Conservation (phyloP, 2,113 vertebrate species). For the Orientallactaga bullata region DNA sequence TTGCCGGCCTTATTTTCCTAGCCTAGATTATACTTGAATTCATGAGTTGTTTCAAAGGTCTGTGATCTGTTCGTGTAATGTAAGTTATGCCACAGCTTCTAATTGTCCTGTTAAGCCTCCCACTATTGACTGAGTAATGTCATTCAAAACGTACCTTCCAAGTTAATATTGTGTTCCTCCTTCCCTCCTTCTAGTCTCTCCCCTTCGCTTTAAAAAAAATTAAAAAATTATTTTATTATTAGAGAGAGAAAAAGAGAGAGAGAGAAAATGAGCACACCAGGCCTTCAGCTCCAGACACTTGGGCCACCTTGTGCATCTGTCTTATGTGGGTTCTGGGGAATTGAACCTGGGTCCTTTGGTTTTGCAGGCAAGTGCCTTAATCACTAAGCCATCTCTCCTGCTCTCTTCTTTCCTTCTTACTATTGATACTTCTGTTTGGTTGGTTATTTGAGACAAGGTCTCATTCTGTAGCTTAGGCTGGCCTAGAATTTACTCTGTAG, state of each 20-base stretch:
- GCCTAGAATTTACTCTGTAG: neutral
- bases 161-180: neutral
- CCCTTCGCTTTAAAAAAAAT: too few relatives aligned
- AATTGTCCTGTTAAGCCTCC: neutral
- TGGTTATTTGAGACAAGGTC: neutral
- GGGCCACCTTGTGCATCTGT: too few relatives aligned
- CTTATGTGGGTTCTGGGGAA: too few relatives aligned
- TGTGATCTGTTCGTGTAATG: neutral
- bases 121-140: too few relatives aligned
- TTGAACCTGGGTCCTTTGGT: too few relatives aligned
- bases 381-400: too few relatives aligned
- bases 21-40: neutral
- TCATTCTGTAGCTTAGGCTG: neutral
- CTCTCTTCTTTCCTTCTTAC: too few relatives aligned
- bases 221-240: too few relatives aligned
- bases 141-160: neutral
- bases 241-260: too few relatives aligned
- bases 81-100: neutral
- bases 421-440: neutral
- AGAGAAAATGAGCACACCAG: too few relatives aligned
- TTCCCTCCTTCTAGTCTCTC: neutral
- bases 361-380: too few relatives aligned
- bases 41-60: neutral
- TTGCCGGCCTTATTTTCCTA: neutral
- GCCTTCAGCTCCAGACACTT: too few relatives aligned